phyloP scores from a whole-genome alignment of 1,140 invertebrate species.

The Caenorhabditis brenneri region DNA sequence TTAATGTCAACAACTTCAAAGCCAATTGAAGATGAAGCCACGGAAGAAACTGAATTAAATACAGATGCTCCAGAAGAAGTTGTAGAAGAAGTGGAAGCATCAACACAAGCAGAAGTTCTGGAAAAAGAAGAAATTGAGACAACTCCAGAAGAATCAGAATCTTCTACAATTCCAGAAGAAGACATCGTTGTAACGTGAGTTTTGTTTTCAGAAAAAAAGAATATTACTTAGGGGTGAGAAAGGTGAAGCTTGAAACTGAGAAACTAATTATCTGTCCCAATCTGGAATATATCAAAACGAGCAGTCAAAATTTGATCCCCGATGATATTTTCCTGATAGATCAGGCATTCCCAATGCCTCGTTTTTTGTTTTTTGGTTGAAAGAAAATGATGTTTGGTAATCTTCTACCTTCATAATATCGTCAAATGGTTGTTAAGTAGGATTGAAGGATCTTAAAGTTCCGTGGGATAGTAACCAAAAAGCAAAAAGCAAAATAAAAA shows the following conservation, averaged over 20 bases:
- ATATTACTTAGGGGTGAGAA: too few relatives aligned
- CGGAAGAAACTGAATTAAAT: conserved; percentile 37
- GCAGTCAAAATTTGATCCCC: too few relatives aligned
- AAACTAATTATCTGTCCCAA: too few relatives aligned
- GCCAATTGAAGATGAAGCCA: conserved; percentile 26
- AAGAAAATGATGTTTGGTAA: not conserved
- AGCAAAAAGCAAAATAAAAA: conserved; percentile 24
- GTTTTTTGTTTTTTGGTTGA: not conserved
- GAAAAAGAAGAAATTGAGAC: conserved; percentile 45
- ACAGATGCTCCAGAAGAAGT: conserved; percentile 28
- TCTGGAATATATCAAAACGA: too few relatives aligned
- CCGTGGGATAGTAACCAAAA: not conserved
- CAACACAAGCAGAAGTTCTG: conserved; percentile 40
- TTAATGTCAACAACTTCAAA: conserved; percentile 58
- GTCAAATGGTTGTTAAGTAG: not conserved
- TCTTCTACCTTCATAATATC: not conserved
- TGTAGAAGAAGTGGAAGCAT: not conserved
- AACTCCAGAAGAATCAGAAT: conserved; percentile 27
- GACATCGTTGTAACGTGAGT: not conserved
- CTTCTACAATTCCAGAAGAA: conserved; percentile 21
- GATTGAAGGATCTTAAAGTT: not conserved
- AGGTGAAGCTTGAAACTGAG: too few relatives aligned
- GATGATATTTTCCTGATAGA: not conserved
- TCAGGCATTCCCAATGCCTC: not conserved
- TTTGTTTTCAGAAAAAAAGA: too few relatives aligned